A percentile compares a stretch with the other conserved stretches of the same genome.
Conservation (phyloP, 2,888 invertebrate genomes). For the Drosophila incognita region DNA sequence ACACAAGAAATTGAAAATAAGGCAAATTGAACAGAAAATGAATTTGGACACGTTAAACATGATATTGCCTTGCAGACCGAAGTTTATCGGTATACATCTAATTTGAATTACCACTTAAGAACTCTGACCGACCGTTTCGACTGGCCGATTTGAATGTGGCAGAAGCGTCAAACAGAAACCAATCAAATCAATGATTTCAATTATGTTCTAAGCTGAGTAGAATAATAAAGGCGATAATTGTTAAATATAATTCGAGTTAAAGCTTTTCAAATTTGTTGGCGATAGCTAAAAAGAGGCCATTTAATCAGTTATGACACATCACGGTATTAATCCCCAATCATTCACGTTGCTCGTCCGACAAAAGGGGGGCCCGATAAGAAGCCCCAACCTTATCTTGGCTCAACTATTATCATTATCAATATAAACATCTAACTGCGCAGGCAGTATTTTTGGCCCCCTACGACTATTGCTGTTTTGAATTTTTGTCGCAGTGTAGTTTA, state of each 20-base stretch:
- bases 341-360: background rate
- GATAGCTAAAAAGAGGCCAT: background rate
- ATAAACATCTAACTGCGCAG: background rate
- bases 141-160: background rate
- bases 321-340: background rate
- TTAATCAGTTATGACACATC: background rate
- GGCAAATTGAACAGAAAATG: background rate
- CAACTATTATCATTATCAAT: background rate
- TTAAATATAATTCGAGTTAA: conserved; percentile 12
- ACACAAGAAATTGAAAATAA: background rate
- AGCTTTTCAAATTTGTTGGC: background rate
- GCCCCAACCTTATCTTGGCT: background rate
- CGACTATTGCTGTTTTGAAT: conserved; percentile 21
- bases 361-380: background rate
- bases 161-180: conserved; percentile 4
- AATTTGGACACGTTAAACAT: background rate
- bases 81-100: background rate
- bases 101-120: conserved; percentile 1
- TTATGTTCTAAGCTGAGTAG: conserved; percentile 40
- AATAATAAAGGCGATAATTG: conserved; percentile 27
- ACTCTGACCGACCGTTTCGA: background rate
- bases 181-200: conserved; percentile 44
- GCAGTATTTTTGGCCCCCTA: background rate
- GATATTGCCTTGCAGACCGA: background rate
- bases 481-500: conserved; percentile 32